phyloP scores from a whole-genome alignment of 2,113 vertebrate genomes.

The Silurus asotus region DNA sequence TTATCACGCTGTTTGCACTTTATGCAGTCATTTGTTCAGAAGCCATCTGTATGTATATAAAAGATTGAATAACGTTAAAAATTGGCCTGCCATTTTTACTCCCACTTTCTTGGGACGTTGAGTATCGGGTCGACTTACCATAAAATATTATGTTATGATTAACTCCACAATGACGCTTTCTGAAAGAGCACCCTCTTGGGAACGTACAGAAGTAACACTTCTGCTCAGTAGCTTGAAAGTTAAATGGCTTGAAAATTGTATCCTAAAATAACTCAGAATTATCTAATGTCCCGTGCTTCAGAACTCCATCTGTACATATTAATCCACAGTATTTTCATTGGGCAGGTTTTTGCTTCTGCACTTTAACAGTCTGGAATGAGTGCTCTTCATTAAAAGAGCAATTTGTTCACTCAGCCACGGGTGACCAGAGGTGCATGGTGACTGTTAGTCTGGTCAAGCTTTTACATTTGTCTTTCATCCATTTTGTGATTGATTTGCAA shows the following conservation, averaged over 20 bases:
- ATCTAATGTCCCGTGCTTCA: conserved; percentile 21
- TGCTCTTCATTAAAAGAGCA: conserved; percentile 39
- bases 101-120: not conserved
- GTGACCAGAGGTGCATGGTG: conserved; percentile 41
- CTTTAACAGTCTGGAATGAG: conserved; percentile 44
- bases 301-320: conserved; percentile 17
- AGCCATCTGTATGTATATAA: not conserved
- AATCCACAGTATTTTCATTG: conserved; percentile 16
- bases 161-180: conserved; percentile 16
- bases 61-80: not conserved
- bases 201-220: not conserved
- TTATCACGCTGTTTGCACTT: not conserved
- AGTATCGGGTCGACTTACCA: not conserved
- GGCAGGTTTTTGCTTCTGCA: conserved; percentile 3
- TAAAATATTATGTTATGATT: not conserved
- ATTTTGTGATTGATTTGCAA: conserved; percentile 54
- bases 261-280: conserved; percentile 25
- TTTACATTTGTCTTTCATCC: conserved; percentile 52
- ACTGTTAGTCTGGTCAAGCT: conserved; percentile 32
- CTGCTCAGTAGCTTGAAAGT: not conserved
- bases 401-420: conserved; percentile 52
- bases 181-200: not conserved
- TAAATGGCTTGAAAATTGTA: conserved; percentile 20
- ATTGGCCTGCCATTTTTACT: not conserved
- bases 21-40: not conserved